Evolutionary conservation across 1,140 invertebrate species (phyloP).

Genomic region (Atta colombica): DNA sequence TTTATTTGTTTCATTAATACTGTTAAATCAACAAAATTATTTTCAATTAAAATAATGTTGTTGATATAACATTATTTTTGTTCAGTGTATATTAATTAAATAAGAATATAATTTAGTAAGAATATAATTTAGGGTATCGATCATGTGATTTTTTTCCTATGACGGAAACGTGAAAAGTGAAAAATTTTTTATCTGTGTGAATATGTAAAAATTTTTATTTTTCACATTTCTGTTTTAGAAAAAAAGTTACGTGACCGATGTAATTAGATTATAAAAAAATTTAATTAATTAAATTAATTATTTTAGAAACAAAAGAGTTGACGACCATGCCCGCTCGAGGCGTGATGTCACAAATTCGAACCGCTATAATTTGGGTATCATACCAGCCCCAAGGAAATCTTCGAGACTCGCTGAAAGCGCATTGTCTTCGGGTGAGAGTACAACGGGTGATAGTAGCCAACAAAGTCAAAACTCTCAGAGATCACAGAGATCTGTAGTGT

Average conservation of each 20-base stretch:
- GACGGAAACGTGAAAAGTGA: too few species aligned
- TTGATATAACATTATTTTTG: too few species aligned
- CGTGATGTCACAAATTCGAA: slow-evolving; percentile 83
- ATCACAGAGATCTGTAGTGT: slow-evolving; percentile 93
- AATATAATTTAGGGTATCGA: background rate
- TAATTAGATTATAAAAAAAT: background rate
- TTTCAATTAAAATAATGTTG: too few species aligned
- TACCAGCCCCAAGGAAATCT: slow-evolving; percentile 80
- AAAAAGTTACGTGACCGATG: too few species aligned
- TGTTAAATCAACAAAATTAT: too few species aligned
- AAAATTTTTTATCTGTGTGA: too few species aligned
- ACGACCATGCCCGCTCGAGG: slow-evolving; percentile 80
- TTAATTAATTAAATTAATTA: background rate
- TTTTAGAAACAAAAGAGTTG: slow-evolving; percentile 83
- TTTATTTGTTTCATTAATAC: too few species aligned
- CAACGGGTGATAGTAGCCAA: slow-evolving; percentile 90
- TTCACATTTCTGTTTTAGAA: too few species aligned
- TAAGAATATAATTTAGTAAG: background rate
- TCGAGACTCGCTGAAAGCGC: slow-evolving; percentile 83
- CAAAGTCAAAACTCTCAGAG: slow-evolving; percentile 93
- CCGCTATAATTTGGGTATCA: slow-evolving; percentile 80
- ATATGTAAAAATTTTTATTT: too few species aligned
- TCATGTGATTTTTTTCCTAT: too few species aligned
- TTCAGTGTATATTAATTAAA: background rate
- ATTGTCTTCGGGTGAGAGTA: slow-evolving; percentile 86